phyloP scores from a whole-genome alignment of 2,113 vertebrate genomes.

The Pica pica region DNA sequence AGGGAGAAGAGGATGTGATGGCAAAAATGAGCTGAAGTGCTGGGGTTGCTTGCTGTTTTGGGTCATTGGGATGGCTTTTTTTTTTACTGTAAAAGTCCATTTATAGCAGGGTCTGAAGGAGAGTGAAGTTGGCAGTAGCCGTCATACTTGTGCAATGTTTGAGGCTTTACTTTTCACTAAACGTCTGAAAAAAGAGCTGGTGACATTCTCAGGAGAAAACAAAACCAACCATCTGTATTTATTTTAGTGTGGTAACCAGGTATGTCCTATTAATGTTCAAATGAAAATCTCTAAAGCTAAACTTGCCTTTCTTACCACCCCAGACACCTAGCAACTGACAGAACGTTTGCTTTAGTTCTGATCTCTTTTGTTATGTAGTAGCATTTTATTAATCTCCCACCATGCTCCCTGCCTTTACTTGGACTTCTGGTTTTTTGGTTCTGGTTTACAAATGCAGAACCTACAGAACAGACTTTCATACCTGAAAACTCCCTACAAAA shows the following conservation, averaged over 20 bases:
- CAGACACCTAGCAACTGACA: background rate
- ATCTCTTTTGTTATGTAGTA: background rate
- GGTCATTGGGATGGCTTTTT: background rate
- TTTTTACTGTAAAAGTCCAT: background rate
- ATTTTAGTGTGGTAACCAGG: background rate
- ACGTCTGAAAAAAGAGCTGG: background rate
- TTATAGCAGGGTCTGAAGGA: background rate
- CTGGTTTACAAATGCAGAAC: background rate
- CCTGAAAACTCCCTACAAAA: background rate
- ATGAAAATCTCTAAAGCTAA: background rate
- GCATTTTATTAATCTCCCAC: background rate
- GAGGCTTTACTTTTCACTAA: background rate
- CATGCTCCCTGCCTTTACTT: background rate
- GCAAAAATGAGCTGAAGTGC: background rate
- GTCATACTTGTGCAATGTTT: background rate
- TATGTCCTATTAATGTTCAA: background rate
- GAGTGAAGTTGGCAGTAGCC: background rate
- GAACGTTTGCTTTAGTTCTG: background rate
- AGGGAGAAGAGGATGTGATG: background rate
- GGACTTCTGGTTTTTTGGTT: background rate
- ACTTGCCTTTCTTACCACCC: background rate
- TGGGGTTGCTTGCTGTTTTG: background rate
- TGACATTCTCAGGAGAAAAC: background rate
- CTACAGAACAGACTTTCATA: background rate
- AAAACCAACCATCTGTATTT: background rate